Conservation (phyloP, 2,888 invertebrate genomes). For the Acrobasis repandana region DNA sequence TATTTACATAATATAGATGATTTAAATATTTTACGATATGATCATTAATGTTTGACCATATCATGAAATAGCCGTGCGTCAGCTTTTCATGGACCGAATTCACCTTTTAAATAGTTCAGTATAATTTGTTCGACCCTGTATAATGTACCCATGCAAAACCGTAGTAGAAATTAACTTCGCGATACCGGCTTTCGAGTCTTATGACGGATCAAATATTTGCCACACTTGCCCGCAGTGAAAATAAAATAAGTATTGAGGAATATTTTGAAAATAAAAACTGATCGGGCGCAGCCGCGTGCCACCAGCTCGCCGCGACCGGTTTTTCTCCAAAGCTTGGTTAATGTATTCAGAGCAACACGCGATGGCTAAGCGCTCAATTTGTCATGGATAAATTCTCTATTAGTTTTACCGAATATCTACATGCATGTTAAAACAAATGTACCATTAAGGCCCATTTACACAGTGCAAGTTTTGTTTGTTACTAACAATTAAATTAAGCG, state of each 20-base stretch:
- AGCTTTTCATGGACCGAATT: too few relatives aligned
- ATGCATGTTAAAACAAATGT: constrained; percentile 44
- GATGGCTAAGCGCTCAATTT: constrained; percentile 63
- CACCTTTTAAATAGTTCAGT: too few relatives aligned
- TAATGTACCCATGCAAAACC: too few relatives aligned
- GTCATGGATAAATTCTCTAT: constrained; percentile 67
- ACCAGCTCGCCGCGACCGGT: constrained; percentile 34
- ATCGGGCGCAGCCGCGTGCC: constrained; percentile 15
- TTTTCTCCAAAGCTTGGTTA: constrained; percentile 52
- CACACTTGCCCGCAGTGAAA: background rate
- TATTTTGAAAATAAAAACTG: constrained; percentile 37
- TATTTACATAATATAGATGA: too few relatives aligned
- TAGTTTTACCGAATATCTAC: constrained; percentile 51
- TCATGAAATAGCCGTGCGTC: too few relatives aligned
- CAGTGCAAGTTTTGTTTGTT: too few relatives aligned
- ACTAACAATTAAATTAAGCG: too few relatives aligned
- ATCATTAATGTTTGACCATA: too few relatives aligned
- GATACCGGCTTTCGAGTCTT: background rate
- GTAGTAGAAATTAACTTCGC: background rate
- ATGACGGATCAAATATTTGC: background rate
- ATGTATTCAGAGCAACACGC: constrained; percentile 62
- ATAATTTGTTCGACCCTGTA: too few relatives aligned
- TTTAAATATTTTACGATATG: too few relatives aligned
- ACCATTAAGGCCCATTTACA: too few relatives aligned
- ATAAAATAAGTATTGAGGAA: constrained; percentile 3